These are phyloP conservation scores for Conus ventricosus DNA, from an alignment of 1,140 invertebrate species.

Conservation along the genomic window DNA sequence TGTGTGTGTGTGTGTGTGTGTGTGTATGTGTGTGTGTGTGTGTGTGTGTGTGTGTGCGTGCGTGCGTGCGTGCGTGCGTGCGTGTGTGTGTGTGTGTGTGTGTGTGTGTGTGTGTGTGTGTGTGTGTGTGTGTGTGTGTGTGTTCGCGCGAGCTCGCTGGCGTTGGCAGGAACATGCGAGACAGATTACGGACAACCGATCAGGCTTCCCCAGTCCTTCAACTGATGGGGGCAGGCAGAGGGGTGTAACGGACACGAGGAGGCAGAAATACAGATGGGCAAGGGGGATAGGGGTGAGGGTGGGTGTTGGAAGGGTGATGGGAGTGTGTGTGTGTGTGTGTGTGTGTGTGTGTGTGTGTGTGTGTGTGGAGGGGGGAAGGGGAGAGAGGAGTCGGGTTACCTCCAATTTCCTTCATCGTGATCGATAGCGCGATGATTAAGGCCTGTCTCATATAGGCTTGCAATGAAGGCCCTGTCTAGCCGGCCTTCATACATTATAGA, in stretches of 20 bases:
- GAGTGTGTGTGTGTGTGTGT: neutral
- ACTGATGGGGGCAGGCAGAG: no score
- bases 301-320: neutral
- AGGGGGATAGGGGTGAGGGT: no score
- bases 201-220: no score
- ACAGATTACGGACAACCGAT: no score
- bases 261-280: no score
- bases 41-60: neutral
- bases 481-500: no score
- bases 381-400: neutral
- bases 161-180: no score
- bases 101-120: neutral
- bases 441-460: neutral
- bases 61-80: neutral
- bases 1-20: neutral
- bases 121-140: no score
- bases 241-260: no score
- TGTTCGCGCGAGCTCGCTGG: no score
- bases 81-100: neutral
- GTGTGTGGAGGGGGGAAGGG: neutral
- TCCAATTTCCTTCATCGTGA: neutral
- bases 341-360: neutral
- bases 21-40: neutral
- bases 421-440: slow-evolving; percentile 3
- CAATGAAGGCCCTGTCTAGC: no score